A percentile compares a stretch with the other conserved stretches of the same genome.
Evolutionary conservation across 2,888 invertebrate species (phyloP).

Genomic region (Drosophila meridiana): DNA sequence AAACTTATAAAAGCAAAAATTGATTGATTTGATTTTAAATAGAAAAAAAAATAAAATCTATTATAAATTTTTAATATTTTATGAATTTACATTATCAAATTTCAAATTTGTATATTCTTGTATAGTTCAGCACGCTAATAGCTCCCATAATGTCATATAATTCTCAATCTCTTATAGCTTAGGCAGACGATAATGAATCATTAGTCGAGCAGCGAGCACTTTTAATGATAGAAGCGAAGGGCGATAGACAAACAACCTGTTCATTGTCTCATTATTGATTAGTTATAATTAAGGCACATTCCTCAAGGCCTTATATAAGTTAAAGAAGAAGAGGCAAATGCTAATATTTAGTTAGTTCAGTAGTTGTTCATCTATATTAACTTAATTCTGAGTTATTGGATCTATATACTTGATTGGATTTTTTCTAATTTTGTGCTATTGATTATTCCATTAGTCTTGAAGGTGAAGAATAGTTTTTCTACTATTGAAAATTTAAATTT

Average conservation of each 20-base stretch:
- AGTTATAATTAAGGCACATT: neutral
- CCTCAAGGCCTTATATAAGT: neutral
- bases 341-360: neutral
- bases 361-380: neutral
- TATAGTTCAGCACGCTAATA: neutral
- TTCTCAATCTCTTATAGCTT: neutral
- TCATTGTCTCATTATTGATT: neutral
- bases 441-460: too few species aligned
- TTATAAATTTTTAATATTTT: neutral
- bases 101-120: neutral
- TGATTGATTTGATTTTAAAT: neutral
- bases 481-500: too few species aligned
- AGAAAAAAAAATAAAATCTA: neutral
- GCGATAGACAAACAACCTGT: neutral
- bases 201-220: neutral
- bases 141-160: neutral
- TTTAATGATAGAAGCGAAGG: neutral
- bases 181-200: neutral
- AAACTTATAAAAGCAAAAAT: neutral
- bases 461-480: too few species aligned
- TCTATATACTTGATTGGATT: too few species aligned
- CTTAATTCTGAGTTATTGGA: too few species aligned
- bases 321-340: neutral
- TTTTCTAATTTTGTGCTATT: too few species aligned
- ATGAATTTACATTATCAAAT: neutral